Conservation (phyloP, 2,113 vertebrate species). For the Cisticola juncidis region DNA sequence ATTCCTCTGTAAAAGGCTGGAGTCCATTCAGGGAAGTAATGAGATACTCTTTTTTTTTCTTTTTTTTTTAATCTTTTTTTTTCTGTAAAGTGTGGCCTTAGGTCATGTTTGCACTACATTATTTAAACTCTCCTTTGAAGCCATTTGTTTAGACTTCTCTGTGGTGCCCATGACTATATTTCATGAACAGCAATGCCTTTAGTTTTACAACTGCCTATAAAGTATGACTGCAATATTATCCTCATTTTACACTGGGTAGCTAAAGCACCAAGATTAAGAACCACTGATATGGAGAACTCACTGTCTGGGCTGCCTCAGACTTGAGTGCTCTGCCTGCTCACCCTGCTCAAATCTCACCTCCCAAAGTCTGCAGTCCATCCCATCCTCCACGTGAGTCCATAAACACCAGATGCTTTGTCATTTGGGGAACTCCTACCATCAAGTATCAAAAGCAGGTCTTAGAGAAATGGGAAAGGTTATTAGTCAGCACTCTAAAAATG, state of each 20-base stretch:
- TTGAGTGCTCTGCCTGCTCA: not conserved
- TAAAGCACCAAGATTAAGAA: not conserved
- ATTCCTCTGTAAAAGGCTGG: not conserved
- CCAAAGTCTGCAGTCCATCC: not conserved
- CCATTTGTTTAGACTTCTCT: constrained; percentile 9
- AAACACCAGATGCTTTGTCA: not conserved
- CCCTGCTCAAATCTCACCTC: not conserved
- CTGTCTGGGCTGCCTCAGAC: not conserved
- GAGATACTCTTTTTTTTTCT: not conserved
- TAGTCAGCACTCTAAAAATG: not conserved
- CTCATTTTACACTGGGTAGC: not conserved
- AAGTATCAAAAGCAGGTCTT: not conserved
- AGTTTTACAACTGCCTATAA: not conserved
- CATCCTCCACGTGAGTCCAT: not conserved
- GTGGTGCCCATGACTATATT: not conserved
- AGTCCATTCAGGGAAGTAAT: not conserved
- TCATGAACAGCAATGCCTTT: not conserved
- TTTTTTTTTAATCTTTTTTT: not conserved
- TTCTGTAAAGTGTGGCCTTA: not conserved
- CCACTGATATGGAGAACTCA: not conserved
- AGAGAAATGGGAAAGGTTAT: not conserved
- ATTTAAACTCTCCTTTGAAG: not conserved
- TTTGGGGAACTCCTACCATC: not conserved
- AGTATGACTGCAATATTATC: not conserved
- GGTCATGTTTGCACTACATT: not conserved